Evolutionary conservation across 2,113 vertebrate species (phyloP), one percentile per base, ranked within the genome.

Genomic region (Patagioenas fasciata): DNA sequence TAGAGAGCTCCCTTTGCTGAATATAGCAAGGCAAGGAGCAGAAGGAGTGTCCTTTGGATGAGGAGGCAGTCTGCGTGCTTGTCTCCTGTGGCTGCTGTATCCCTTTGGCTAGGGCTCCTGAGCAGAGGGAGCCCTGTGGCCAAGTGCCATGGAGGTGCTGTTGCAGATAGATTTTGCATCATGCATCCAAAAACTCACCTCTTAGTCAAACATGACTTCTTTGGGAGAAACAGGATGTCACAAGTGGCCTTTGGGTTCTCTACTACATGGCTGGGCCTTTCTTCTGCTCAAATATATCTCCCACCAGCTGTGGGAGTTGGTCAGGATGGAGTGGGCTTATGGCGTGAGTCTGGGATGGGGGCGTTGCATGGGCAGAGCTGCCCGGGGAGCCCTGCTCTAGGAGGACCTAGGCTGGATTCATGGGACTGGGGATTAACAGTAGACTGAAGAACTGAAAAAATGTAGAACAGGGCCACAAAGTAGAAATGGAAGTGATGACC

Each of bases 161-260:
- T 8, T 51, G 38, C 29, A 34, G 54, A 2, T 26, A 42, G 29
- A 34, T 1, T 1, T 81, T 48, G 61, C 34, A 18, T 51, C 40
- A 36, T 17, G 40, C 50, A 57, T 12, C 26, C 61, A 19, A 66
- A 92, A 71, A 0, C 24, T 36, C 61, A 5, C 16, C 15, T 56
- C 57, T 51, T n/a, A 5, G 21, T 15, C 48, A 53, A 34, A 25
- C 2, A 2, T 0, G 0, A 8, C 34, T 21, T 1, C 0, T 85
- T 1, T n/a, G 44, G 78, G 58, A 61, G 70, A 53, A 31, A 56
- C 4, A 17, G 40, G 32, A 21, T 15, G 53, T 17, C 57, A 19
- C 34, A 36, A 1, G 7, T 48, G 38, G 34, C 29, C 29, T 19
- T 72, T 44, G 62, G 57, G 73, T 32, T 24, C 28, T 77, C 9